Conservation (phyloP, 2,797 vertebrate genomes). For the Coregonus ussuriensis region DNA sequence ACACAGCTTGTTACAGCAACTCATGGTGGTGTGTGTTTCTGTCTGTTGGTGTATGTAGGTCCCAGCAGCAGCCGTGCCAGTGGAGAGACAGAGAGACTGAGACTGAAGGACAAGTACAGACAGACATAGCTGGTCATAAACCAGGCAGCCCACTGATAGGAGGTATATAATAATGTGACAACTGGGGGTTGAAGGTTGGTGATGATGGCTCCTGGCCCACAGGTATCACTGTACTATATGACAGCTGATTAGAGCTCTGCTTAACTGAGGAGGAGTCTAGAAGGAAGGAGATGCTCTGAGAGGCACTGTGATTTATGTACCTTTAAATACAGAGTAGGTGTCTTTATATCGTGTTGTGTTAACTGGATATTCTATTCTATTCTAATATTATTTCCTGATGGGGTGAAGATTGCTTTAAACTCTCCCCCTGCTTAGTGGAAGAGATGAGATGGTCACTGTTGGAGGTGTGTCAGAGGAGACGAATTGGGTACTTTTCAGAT, state of each 20-base stretch:
- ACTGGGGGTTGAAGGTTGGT: conserved; percentile 34
- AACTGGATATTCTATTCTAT: neutral
- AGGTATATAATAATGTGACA: conserved; percentile 27
- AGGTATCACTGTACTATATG: conserved; percentile 27
- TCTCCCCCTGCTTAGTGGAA: neutral
- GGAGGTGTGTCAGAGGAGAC: neutral
- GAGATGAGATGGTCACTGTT: neutral
- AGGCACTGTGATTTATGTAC: neutral
- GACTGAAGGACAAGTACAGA: conserved; percentile 56
- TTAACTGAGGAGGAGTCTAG: conserved; percentile 19
- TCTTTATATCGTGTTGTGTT: neutral
- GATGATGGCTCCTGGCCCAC: neutral
- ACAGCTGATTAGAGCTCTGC: conserved; percentile 33
- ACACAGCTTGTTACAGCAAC: conserved; percentile 58
- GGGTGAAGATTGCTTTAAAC: neutral
- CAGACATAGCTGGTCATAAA: conserved; percentile 31
- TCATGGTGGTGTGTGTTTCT: conserved; percentile 62
- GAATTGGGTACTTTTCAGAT: neutral
- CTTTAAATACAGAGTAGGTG: neutral
- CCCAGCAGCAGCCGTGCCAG: conserved; percentile 36
- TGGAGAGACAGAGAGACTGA: conserved; percentile 33
- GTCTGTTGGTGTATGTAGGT: conserved; percentile 14
- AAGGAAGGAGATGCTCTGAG: neutral
- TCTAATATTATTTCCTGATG: neutral
- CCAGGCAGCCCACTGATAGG: conserved; percentile 6